These are phyloP conservation scores for Ciona savignyi DNA, from an alignment of 23 tunicate genomes.

Conservation along the genomic window DNA sequence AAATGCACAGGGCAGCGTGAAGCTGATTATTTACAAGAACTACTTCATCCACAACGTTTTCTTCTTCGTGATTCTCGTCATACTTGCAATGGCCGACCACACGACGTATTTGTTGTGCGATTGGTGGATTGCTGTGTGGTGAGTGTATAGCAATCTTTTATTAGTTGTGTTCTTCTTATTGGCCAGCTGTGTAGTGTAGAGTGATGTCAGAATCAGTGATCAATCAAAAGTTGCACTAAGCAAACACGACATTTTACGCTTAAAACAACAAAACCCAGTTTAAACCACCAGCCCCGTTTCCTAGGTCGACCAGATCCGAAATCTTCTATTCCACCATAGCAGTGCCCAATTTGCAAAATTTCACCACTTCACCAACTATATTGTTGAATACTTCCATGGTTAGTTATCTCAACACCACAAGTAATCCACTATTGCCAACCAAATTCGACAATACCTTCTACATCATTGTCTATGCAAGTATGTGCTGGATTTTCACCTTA, in stretches of 20 bases:
- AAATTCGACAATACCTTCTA: too few species aligned
- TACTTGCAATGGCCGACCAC: conserved; percentile 3
- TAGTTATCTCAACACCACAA: neutral
- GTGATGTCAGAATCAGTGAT: too few species aligned
- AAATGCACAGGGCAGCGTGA: conserved; percentile 19
- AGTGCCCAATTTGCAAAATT: neutral
- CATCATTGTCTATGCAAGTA: neutral
- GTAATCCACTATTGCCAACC: neutral
- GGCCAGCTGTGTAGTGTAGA: too few species aligned
- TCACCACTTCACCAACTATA: neutral
- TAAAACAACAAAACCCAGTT: too few species aligned
- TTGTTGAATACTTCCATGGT: neutral
- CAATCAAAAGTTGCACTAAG: too few species aligned
- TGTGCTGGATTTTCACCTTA: neutral
- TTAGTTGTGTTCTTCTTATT: too few species aligned
- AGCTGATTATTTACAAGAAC: conserved; percentile 12
- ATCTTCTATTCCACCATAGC: neutral
- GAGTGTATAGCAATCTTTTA: too few species aligned
- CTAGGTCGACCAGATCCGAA: neutral
- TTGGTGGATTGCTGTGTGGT: too few species aligned
- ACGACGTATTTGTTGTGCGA: neutral
- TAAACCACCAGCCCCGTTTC: too few species aligned
- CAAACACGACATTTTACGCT: too few species aligned
- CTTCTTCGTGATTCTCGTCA: neutral
- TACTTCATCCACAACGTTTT: conserved; percentile 5